phyloP scores from a whole-genome alignment of 2,797 vertebrate genomes.

The Hemitrygon akajei region DNA sequence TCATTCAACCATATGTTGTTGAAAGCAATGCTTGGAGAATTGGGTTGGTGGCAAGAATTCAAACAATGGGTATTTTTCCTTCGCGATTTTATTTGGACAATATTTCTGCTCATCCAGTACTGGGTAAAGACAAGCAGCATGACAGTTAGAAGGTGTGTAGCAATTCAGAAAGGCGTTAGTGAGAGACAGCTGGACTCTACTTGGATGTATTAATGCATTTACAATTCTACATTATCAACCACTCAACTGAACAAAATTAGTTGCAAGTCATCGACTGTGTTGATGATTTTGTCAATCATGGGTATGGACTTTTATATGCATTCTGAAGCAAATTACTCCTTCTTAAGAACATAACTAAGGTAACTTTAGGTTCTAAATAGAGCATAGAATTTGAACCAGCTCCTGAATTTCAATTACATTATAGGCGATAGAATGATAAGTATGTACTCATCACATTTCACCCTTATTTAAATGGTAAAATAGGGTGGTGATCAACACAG shows the following conservation, averaged over 20 bases:
- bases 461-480: background rate
- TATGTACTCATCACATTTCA: background rate
- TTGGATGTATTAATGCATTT: too few relatives aligned
- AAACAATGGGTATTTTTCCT: background rate
- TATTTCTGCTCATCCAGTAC: background rate
- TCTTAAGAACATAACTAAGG: background rate
- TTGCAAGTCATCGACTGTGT: too few relatives aligned
- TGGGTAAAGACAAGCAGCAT: background rate
- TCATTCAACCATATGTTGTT: background rate
- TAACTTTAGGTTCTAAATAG: background rate
- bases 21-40: background rate
- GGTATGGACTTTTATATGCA: too few relatives aligned
- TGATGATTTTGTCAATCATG: too few relatives aligned
- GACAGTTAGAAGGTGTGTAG: background rate
- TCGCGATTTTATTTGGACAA: too few relatives aligned
- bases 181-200: too few relatives aligned
- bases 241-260: too few relatives aligned
- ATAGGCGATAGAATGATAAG: background rate
- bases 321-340: background rate
- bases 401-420: background rate
- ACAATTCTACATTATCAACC: too few relatives aligned
- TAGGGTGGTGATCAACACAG: background rate
- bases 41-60: background rate
- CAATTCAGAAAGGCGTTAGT: background rate
- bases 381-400: background rate